A percentile compares a stretch with the other conserved stretches of the same genome.
These are phyloP conservation scores for Crenichthys baileyi DNA, from an alignment of 2,797 vertebrate genomes.

Conservation along the genomic window DNA sequence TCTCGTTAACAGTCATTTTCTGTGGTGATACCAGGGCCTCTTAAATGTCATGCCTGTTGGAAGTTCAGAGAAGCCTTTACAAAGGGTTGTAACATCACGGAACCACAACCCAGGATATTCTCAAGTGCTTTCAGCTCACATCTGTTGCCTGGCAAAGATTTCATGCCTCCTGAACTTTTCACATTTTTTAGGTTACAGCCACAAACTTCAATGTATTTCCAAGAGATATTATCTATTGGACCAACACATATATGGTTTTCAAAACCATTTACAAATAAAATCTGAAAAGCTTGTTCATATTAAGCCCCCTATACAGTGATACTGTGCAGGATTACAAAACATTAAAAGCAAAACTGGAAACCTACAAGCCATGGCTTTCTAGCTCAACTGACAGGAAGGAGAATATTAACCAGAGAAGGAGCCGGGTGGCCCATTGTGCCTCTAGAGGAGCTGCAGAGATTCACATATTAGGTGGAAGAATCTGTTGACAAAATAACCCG, in stretches of 20 bases:
- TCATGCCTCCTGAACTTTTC: background rate
- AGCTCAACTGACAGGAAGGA: too few relatives aligned
- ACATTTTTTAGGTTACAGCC: background rate
- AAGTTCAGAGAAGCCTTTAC: constrained; percentile 3
- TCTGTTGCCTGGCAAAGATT: background rate
- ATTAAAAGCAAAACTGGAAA: too few relatives aligned
- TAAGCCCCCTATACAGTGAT: too few relatives aligned
- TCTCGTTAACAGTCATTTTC: background rate
- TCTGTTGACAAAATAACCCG: too few relatives aligned
- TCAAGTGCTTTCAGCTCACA: background rate
- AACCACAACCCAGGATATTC: background rate
- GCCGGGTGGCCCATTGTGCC: too few relatives aligned
- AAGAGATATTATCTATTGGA: background rate
- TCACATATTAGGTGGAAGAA: too few relatives aligned
- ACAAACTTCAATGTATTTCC: background rate
- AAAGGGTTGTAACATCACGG: background rate
- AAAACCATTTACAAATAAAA: too few relatives aligned
- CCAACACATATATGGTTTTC: background rate
- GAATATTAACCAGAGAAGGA: too few relatives aligned
- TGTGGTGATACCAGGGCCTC: background rate
- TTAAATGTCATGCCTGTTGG: background rate
- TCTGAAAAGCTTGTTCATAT: too few relatives aligned
- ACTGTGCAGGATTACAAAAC: too few relatives aligned
- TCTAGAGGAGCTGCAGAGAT: too few relatives aligned
- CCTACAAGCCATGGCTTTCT: too few relatives aligned